Conservation (phyloP, 2,113 vertebrate genomes). For the Butorides virescens region DNA sequence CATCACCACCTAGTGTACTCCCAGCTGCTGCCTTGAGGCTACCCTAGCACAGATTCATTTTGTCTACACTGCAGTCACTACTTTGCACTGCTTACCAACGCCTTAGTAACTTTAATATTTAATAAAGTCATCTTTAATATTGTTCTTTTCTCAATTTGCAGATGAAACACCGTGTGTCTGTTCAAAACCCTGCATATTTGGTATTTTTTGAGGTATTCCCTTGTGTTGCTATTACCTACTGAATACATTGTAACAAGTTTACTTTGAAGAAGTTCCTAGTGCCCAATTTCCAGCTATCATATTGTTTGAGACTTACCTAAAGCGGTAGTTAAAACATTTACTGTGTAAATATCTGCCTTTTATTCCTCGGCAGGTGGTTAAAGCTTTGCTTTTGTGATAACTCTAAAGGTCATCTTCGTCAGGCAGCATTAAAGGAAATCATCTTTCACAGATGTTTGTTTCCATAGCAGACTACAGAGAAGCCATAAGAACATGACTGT, state of each 20-base stretch:
- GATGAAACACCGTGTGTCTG: background rate
- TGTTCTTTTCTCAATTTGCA: background rate
- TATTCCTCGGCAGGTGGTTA: background rate
- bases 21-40: background rate
- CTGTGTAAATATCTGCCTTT: background rate
- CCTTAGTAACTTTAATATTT: background rate
- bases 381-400: background rate
- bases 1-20: background rate
- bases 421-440: background rate
- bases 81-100: background rate
- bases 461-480: background rate
- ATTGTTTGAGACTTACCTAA: background rate
- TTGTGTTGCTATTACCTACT: background rate
- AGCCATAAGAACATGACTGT: background rate
- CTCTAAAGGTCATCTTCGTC: slow-evolving; percentile 18
- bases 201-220: background rate
- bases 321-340: background rate
- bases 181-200: background rate
- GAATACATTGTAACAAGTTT: background rate
- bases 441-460: slow-evolving; percentile 41
- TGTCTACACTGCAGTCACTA: background rate
- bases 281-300: background rate
- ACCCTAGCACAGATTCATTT: background rate
- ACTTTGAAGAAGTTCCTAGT: background rate
- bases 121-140: background rate